These are phyloP conservation scores for Rhyacichthys aspro DNA, from an alignment of 2,797 vertebrate species.

Conservation along the genomic window DNA sequence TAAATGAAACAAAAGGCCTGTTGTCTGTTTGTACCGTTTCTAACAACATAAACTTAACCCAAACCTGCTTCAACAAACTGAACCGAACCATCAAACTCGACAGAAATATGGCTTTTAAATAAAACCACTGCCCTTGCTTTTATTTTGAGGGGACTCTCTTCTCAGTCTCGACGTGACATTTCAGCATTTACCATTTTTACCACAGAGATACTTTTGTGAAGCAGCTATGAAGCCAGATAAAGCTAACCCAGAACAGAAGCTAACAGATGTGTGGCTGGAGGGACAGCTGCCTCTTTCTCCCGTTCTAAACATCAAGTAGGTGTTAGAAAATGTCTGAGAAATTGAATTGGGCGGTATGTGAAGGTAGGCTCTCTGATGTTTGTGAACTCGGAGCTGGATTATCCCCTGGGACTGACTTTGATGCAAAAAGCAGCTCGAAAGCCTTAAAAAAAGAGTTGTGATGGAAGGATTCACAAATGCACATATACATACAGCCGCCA, in stretches of 20 bases:
- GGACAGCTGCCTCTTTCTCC: slow-evolving; percentile 23
- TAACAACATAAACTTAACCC: no score
- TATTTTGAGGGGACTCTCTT: not conserved
- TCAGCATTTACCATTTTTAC: slow-evolving; percentile 50
- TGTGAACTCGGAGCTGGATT: slow-evolving; percentile 62
- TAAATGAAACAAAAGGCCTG: no score
- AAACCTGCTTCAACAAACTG: no score
- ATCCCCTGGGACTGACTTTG: slow-evolving; percentile 72
- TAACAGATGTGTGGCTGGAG: slow-evolving; percentile 21
- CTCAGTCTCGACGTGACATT: slow-evolving; percentile 28
- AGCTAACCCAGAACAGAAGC: slow-evolving; percentile 26
- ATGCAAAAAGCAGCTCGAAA: slow-evolving; percentile 73
- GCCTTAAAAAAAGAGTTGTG: slow-evolving; percentile 69
- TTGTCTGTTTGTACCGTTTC: no score
- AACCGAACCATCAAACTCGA: not conserved
- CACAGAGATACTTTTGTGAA: slow-evolving; percentile 39
- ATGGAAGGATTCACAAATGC: slow-evolving; percentile 43
- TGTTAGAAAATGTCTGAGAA: slow-evolving; percentile 52
- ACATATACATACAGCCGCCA: slow-evolving; percentile 16
- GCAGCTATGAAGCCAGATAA: slow-evolving; percentile 38
- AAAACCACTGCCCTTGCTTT: slow-evolving; percentile 21
- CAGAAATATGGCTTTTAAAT: not conserved
- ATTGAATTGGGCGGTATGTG: slow-evolving; percentile 36
- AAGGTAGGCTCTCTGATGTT: slow-evolving; percentile 52
- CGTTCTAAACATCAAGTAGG: slow-evolving; percentile 51